These are phyloP conservation scores for Pocillopora verrucosa DNA, from an alignment of 64 coral and sea anemone species.

Conservation along the genomic window DNA sequence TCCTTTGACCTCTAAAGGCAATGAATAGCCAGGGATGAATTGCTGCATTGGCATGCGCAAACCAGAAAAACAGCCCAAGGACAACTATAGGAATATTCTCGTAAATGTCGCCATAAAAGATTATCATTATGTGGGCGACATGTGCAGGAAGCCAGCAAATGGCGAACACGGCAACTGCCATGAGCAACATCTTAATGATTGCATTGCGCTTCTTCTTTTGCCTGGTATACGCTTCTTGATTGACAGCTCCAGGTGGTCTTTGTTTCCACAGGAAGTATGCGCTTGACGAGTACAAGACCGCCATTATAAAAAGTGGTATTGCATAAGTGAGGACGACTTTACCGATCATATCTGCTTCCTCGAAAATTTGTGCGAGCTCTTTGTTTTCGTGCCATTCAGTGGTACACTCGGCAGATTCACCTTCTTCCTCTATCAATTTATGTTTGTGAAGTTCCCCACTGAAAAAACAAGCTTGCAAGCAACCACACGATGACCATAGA, in stretches of 20 bases:
- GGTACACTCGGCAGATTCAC: neutral
- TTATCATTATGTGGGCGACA: constrained; percentile 30
- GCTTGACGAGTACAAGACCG: constrained; percentile 65
- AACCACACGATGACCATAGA: constrained; percentile 62
- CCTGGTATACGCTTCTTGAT: constrained; percentile 23
- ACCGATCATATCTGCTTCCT: constrained; percentile 49
- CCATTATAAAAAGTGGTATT: constrained; percentile 49
- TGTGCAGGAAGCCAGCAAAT: constrained; percentile 60
- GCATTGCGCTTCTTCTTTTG: constrained; percentile 27
- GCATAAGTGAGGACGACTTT: constrained; percentile 64
- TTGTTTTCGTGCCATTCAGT: constrained; percentile 27
- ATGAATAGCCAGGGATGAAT: constrained; percentile 75
- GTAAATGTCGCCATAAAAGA: neutral
- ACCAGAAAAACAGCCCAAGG: constrained; percentile 39
- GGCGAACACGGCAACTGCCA: constrained; percentile 29
- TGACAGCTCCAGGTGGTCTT: constrained; percentile 15
- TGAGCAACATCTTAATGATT: constrained; percentile 52
- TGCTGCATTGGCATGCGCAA: constrained; percentile 69
- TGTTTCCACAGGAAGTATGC: constrained; percentile 61
- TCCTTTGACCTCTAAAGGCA: constrained; percentile 36
- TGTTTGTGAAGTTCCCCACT: constrained; percentile 59
- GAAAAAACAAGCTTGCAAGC: constrained; percentile 40
- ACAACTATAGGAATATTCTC: neutral
- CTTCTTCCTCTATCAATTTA: neutral
- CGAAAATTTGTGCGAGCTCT: neutral